These are phyloP conservation scores for Drosophila nannoptera DNA, from an alignment of 1,140 invertebrate species.

Conservation along the genomic window DNA sequence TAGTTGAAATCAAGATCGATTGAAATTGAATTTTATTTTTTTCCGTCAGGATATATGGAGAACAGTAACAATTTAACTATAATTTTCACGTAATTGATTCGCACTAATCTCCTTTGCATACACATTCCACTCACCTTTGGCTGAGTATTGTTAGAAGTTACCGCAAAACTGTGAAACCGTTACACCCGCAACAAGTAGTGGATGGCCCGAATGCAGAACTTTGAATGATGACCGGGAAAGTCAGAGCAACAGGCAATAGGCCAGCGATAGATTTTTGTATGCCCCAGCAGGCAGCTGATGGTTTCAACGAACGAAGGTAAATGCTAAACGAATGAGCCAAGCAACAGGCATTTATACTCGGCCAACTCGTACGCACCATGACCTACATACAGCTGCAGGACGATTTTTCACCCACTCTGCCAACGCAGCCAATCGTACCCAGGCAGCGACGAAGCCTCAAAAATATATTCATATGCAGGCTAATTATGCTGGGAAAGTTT, in stretches of 20 bases:
- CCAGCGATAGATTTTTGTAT: background rate
- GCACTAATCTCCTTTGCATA: no score
- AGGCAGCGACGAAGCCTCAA: conserved; percentile 55
- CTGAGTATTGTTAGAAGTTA: conserved; percentile 19
- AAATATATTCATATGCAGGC: conserved; percentile 71
- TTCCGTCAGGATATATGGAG: no score
- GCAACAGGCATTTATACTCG: conserved; percentile 42
- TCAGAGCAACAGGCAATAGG: conserved; percentile 7
- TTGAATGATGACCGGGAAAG: conserved; percentile 1
- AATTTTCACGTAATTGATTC: no score
- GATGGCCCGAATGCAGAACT: conserved; percentile 5
- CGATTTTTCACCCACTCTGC: background rate
- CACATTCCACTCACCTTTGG: background rate
- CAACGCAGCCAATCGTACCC: background rate
- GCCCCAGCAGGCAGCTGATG: conserved; percentile 20
- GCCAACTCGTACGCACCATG: background rate
- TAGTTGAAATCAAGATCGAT: no score
- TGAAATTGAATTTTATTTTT: no score
- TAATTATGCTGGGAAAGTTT: conserved; percentile 69
- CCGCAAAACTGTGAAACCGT: background rate
- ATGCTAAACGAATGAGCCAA: conserved; percentile 20
- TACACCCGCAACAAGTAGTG: background rate
- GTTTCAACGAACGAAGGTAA: conserved; percentile 16
- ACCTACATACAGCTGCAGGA: conserved; percentile 17
- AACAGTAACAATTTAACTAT: no score